These are phyloP conservation scores for Centropus unirufus DNA, from an alignment of 2,113 vertebrate genomes.

Conservation along the genomic window DNA sequence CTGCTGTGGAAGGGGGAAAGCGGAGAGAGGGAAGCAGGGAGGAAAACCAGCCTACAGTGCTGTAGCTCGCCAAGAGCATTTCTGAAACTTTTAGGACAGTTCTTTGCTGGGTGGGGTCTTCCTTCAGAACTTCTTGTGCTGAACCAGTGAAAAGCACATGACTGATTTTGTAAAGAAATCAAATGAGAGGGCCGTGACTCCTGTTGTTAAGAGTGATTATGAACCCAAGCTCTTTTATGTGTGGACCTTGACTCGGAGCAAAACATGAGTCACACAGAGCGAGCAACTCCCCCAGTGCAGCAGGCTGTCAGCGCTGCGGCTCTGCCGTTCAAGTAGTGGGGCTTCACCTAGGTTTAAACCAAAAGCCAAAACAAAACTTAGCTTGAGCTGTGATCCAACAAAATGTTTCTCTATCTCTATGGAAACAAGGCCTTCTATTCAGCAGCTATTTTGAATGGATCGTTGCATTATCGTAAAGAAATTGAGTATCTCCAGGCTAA, in stretches of 20 bases:
- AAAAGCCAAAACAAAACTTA: constrained; percentile 51
- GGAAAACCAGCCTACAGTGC: not conserved
- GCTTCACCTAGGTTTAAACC: constrained; percentile 61
- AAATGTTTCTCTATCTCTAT: constrained; percentile 70
- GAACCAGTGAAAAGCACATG: not conserved
- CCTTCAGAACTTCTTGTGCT: not conserved
- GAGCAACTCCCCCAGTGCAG: not conserved
- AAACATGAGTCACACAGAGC: not conserved
- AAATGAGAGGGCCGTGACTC: not conserved
- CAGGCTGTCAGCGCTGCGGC: not conserved
- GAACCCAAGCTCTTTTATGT: not conserved
- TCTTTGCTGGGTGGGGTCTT: not conserved
- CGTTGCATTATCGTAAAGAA: constrained; percentile 65
- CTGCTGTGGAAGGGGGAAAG: not conserved
- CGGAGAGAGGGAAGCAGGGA: not conserved
- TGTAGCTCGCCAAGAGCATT: accelerated
- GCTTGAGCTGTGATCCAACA: constrained; percentile 61
- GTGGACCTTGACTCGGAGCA: not conserved
- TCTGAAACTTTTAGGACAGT: not conserved
- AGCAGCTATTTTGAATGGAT: constrained; percentile 66
- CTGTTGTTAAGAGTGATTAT: not conserved
- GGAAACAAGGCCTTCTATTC: constrained; percentile 69
- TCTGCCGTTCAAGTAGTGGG: not conserved
- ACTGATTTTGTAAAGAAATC: not conserved
- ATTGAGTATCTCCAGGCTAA: constrained; percentile 66